phyloP scores from a whole-genome alignment of 2,113 vertebrate species.

The Centropristis striata region DNA sequence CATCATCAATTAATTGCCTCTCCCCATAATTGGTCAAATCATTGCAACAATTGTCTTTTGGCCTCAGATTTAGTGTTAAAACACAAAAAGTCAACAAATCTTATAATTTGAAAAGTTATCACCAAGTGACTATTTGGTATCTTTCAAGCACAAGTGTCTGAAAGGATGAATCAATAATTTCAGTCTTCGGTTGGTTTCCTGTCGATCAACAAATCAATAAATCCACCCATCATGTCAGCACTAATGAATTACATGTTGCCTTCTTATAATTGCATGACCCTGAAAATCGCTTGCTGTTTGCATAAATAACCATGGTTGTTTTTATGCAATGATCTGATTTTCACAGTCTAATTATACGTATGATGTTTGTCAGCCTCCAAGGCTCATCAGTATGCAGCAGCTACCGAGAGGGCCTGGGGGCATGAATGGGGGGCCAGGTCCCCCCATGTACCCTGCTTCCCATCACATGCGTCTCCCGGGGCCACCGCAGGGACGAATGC shows the following conservation, averaged over 20 bases:
- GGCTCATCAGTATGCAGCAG: constrained; percentile 98
- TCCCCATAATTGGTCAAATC: no score
- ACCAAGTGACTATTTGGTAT: neutral
- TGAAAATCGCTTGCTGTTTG: neutral
- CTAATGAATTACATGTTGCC: neutral
- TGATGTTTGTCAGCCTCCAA: constrained; percentile 89
- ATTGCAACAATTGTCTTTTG: no score
- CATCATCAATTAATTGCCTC: no score
- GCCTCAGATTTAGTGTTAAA: neutral
- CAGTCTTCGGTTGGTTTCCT: neutral
- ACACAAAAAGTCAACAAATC: neutral
- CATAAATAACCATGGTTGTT: neutral
- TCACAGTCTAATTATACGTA: neutral
- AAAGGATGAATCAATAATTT: neutral
- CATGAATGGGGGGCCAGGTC: constrained; percentile 90
- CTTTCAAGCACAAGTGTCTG: neutral
- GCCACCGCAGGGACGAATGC: constrained; percentile 90
- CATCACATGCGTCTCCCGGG: constrained; percentile 94
- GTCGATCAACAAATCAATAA: neutral
- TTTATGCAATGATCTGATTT: neutral
- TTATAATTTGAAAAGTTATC: neutral
- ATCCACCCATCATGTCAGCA: neutral
- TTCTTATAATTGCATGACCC: neutral
- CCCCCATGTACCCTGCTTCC: constrained; percentile 91
- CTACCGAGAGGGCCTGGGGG: constrained; percentile 90